Conservation (phyloP, 2,797 vertebrate genomes). For the Vespertilio murinus region DNA sequence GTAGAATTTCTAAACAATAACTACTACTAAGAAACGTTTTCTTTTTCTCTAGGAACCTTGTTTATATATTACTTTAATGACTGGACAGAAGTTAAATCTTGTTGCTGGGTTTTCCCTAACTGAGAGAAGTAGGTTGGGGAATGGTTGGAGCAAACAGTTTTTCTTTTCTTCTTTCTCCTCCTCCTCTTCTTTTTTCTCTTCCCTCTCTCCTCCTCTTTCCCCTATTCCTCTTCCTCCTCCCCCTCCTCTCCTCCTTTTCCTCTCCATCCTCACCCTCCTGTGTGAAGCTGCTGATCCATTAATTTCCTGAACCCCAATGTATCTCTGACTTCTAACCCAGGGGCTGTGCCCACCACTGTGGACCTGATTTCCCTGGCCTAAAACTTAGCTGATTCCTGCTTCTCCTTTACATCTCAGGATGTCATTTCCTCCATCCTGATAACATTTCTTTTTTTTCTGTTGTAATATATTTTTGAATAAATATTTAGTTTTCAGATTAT, state of each 20-base stretch:
- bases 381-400: neutral
- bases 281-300: neutral
- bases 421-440: neutral
- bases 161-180: neutral
- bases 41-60: neutral
- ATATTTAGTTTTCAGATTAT: too few relatives aligned
- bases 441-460: neutral
- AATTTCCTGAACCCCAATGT: neutral
- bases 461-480: too few relatives aligned
- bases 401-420: neutral
- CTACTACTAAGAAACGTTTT: neutral
- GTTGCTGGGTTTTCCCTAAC: neutral
- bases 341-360: neutral
- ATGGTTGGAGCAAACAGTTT: too few relatives aligned
- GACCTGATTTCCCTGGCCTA: neutral
- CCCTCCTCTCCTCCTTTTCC: too few relatives aligned
- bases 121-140: neutral
- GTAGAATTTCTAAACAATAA: slow-evolving; percentile 7
- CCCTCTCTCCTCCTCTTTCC: too few relatives aligned
- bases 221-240: too few relatives aligned
- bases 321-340: neutral
- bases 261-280: too few relatives aligned
- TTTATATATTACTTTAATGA: neutral
- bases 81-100: neutral
- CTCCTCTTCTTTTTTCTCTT: too few relatives aligned